These are phyloP conservation scores for Drosophila setosimentum DNA, from an alignment of 2,888 invertebrate species.

Conservation along the genomic window DNA sequence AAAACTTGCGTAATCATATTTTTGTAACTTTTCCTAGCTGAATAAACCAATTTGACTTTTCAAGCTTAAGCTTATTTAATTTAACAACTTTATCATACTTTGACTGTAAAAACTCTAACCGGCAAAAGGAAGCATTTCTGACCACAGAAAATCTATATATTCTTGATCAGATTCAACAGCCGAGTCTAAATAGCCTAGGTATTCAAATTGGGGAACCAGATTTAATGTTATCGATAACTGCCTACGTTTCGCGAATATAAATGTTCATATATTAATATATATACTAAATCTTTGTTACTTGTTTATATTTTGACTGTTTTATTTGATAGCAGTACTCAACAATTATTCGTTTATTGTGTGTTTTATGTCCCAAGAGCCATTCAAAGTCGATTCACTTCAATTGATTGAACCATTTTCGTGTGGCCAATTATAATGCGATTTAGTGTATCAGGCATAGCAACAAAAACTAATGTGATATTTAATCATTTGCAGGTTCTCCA, in stretches of 20 bases:
- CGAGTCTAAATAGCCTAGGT: fast-evolving
- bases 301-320: not conserved
- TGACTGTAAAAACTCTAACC: not conserved
- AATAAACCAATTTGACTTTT: not conserved
- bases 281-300: not conserved
- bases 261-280: not conserved
- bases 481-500: conserved; percentile 95
- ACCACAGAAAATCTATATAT: not conserved
- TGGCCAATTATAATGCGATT: conserved; percentile 61
- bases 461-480: conserved; percentile 16
- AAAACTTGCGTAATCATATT: not conserved
- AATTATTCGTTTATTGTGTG: not conserved
- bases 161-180: not conserved
- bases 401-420: not conserved
- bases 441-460: not conserved
- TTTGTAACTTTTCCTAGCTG: not conserved
- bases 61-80: not conserved
- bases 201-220: not conserved
- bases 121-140: not conserved
- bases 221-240: not conserved
- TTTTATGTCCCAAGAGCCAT: not conserved
- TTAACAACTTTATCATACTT: not conserved
- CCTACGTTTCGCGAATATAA: not conserved
- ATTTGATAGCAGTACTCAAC: not conserved
- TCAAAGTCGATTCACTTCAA: not conserved